A percentile compares a stretch with the other conserved stretches of the same genome.
Conservation (phyloP, 1,140 invertebrate genomes). For the Lutraria rhynchaena region DNA sequence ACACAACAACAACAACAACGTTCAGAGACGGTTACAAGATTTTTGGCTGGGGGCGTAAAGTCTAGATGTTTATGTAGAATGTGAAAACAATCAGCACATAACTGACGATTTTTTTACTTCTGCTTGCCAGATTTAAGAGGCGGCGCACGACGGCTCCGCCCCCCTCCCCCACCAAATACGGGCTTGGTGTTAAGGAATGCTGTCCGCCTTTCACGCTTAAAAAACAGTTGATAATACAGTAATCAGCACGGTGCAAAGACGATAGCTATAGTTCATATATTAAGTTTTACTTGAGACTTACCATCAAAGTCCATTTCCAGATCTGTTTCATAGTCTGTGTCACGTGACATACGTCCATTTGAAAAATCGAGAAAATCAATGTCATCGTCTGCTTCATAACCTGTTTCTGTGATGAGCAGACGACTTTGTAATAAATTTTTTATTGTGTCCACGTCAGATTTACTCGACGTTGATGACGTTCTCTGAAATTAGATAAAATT, state of each 20-base stretch:
- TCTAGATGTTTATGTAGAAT: no score
- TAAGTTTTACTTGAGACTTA: slow-evolving; percentile 50
- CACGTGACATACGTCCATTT: slow-evolving; percentile 63
- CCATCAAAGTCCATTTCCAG: slow-evolving; percentile 74
- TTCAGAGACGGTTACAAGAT: no score
- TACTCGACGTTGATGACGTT: background rate
- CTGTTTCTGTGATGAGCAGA: slow-evolving; percentile 45
- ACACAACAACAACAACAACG: no score
- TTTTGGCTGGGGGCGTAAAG: no score
- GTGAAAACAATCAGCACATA: no score
- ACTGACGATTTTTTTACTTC: no score
- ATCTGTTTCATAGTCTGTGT: slow-evolving; percentile 74
- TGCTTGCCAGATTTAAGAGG: no score
- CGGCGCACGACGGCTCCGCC: no score
- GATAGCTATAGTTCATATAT: no score
- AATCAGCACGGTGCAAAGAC: background rate
- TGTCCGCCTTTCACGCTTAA: no score
- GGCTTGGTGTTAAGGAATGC: no score
- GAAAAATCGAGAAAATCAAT: slow-evolving; percentile 11
- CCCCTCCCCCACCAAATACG: no score
- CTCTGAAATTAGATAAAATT: slow-evolving; percentile 26
- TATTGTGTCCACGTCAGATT: background rate
- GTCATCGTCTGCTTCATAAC: slow-evolving; percentile 42
- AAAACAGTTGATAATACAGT: background rate
- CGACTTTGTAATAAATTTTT: slow-evolving; percentile 38